Conservation (phyloP, 1,140 invertebrate genomes). For the Platyscapa corneri region DNA sequence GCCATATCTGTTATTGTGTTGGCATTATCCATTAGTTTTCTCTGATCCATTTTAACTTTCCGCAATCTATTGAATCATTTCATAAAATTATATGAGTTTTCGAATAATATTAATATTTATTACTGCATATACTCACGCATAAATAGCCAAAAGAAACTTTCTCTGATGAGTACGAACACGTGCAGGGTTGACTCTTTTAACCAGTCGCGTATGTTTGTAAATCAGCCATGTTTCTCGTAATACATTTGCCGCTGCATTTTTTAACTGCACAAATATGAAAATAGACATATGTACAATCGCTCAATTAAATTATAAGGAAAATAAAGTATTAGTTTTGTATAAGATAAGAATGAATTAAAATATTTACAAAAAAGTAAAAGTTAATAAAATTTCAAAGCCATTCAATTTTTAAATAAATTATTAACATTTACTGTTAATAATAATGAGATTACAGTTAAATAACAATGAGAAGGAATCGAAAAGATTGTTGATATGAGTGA, state of each 20-base stretch:
- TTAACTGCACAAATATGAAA: slow-evolving; percentile 80
- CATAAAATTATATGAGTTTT: no score
- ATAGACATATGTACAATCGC: background rate
- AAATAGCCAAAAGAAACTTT: slow-evolving; percentile 99
- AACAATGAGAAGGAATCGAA: no score
- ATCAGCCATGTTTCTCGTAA: slow-evolving; percentile 99
- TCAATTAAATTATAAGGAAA: background rate
- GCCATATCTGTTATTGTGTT: slow-evolving; percentile 99
- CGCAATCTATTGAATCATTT: slow-evolving; percentile 83
- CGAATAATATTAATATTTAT: background rate
- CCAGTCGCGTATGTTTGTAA: slow-evolving; percentile 99
- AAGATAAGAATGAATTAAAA: no score
- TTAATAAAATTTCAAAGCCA: no score
- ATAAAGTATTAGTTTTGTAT: no score
- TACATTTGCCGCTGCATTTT: slow-evolving; percentile 99
- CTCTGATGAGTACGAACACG: slow-evolving; percentile 98
- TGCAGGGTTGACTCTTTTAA: slow-evolving; percentile 96
- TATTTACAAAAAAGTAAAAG: no score
- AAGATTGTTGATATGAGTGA: no score
- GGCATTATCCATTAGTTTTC: slow-evolving; percentile 99
- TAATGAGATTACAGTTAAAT: no score
- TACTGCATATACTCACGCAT: slow-evolving; percentile 87
- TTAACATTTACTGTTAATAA: no score
- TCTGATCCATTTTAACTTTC: slow-evolving; percentile 99
- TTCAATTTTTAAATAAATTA: no score